phyloP scores from a whole-genome alignment of 2,113 vertebrate species.

The Hemiprocne comata region DNA sequence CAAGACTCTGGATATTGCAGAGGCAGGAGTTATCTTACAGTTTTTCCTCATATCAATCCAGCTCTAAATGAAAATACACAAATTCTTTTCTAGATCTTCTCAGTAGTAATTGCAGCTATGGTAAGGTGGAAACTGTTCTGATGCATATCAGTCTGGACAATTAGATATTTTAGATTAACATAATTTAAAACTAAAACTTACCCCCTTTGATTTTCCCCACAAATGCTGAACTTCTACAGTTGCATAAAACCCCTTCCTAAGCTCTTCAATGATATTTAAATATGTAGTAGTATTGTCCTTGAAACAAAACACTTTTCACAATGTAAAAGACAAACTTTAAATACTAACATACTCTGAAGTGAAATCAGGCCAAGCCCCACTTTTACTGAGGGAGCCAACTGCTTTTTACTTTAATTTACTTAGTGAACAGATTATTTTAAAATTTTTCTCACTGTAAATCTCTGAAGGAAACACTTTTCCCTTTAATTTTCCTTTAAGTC shows the following conservation, averaged over 20 bases:
- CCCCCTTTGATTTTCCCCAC: neutral
- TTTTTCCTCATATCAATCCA: neutral
- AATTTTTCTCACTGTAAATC: neutral
- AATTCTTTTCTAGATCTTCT: neutral
- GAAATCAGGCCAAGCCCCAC: neutral
- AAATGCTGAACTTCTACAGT: neutral
- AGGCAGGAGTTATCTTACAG: neutral
- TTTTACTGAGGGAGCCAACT: neutral
- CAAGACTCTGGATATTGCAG: neutral
- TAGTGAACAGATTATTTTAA: neutral
- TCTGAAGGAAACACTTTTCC: neutral
- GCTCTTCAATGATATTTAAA: neutral
- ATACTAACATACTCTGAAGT: neutral
- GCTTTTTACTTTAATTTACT: neutral
- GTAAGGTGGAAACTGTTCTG: neutral
- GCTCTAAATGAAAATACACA: neutral
- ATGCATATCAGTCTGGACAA: neutral
- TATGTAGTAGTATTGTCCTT: neutral
- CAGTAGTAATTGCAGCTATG: neutral
- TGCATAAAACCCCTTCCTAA: neutral
- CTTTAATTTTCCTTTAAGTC: neutral
- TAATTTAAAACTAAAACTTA: neutral
- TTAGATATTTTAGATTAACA: neutral
- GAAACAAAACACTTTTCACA: neutral
- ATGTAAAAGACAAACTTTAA: neutral